Percentiles rank a stretch among this genome's conserved stretches.
These are phyloP conservation scores for Chaetodon trifascialis DNA, from an alignment of 2,113 vertebrate species.

Conservation along the genomic window DNA sequence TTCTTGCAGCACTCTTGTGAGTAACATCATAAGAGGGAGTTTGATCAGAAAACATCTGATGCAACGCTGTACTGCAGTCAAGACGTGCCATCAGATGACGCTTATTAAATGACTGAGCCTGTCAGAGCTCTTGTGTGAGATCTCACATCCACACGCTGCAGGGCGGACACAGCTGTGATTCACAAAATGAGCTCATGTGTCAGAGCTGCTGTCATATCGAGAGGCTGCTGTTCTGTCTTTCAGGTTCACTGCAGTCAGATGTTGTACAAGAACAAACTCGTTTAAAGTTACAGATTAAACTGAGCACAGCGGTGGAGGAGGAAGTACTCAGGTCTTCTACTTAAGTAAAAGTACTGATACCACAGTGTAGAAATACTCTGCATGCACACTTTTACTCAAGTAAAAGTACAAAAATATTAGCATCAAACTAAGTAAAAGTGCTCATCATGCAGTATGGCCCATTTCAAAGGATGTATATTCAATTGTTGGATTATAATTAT, in stretches of 20 bases:
- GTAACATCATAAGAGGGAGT: not conserved
- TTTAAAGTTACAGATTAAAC: not conserved
- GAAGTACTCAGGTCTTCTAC: not conserved
- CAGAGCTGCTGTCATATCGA: not conserved
- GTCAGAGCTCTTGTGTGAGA: not conserved
- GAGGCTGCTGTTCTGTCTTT: not conserved
- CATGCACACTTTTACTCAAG: too few species aligned
- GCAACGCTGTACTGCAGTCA: not conserved
- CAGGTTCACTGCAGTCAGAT: not conserved
- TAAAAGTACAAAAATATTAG: not conserved
- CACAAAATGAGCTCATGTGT: not conserved
- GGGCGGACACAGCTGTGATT: not conserved
- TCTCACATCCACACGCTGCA: not conserved
- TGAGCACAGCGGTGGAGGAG: not conserved
- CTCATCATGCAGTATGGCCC: too few species aligned
- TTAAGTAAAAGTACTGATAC: not conserved
- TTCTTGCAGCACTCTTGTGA: not conserved
- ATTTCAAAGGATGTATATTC: not conserved
- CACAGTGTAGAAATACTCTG: not conserved
- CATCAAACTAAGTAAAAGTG: not conserved
- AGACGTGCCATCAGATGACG: not conserved
- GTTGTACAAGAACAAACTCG: not conserved
- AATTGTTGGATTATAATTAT: not conserved
- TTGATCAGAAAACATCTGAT: not conserved
- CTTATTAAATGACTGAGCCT: not conserved